These are phyloP conservation scores for Smutsia temminckii DNA, from an alignment of 2,797 vertebrate genomes.

Conservation along the genomic window DNA sequence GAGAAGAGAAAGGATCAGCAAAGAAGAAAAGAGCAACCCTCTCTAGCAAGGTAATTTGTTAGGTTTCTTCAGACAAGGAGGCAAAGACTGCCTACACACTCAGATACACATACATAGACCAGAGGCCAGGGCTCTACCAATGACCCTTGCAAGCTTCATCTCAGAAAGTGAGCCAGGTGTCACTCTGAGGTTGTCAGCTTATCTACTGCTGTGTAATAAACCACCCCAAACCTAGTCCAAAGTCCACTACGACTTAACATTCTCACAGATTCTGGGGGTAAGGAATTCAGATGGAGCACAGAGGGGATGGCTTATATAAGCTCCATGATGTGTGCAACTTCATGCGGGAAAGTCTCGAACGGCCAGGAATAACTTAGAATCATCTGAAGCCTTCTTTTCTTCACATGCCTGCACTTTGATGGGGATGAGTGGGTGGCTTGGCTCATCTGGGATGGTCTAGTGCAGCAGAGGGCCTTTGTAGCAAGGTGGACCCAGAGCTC, in stretches of 20 bases:
- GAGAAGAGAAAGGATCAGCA: background rate
- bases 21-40: background rate
- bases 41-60: background rate
- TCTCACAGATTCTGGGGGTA: background rate
- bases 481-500: background rate
- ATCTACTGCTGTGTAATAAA: background rate
- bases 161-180: background rate
- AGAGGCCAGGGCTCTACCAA: background rate
- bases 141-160: background rate
- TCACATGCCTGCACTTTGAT: background rate
- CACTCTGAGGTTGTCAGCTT: background rate
- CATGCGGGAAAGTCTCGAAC: background rate
- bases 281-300: background rate
- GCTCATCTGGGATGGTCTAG: background rate
- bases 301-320: background rate
- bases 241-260: background rate
- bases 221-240: no score
- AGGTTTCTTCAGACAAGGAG: background rate
- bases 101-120: background rate
- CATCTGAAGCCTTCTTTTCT: background rate
- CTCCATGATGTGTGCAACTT: background rate
- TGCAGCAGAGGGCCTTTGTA: background rate
- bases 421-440: background rate
- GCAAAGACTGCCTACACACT: background rate
- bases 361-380: background rate